Conservation (phyloP, 2,888 invertebrate genomes). For the Acrocera orbiculus region DNA sequence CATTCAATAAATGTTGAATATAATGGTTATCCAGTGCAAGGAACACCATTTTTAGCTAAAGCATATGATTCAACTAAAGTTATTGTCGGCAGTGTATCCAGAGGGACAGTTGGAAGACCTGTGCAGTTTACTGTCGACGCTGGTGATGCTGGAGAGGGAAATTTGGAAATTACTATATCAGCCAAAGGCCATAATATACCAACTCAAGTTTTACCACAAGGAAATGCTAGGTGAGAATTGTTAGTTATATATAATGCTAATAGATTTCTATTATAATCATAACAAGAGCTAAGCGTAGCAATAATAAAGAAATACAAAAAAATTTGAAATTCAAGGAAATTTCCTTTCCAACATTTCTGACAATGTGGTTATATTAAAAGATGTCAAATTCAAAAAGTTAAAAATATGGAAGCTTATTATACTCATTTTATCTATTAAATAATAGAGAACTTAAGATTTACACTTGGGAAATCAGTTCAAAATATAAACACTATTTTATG, state of each 20-base stretch:
- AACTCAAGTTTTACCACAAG: slow-evolving; percentile 86
- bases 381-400: no score
- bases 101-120: slow-evolving; percentile 72
- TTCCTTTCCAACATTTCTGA: no score
- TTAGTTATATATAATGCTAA: no score
- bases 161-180: slow-evolving; percentile 90
- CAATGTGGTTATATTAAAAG: no score
- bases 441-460: no score
- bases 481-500: no score
- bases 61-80: slow-evolving; percentile 85
- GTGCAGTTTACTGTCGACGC: slow-evolving; percentile 94
- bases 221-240: slow-evolving; percentile 40
- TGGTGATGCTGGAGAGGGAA: slow-evolving; percentile 91
- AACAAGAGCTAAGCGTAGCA: not conserved
- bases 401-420: no score
- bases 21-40: slow-evolving; percentile 73
- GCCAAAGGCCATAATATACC: slow-evolving; percentile 86
- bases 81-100: slow-evolving; percentile 59
- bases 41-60: slow-evolving; percentile 78
- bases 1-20: slow-evolving; percentile 83
- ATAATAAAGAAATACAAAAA: no score
- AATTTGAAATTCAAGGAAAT: no score
- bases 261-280: not conserved
- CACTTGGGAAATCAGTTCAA: no score
- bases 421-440: no score